Evolutionary conservation across 2,888 invertebrate species (phyloP).

Genomic region (Coelogynopora nodosa): DNA sequence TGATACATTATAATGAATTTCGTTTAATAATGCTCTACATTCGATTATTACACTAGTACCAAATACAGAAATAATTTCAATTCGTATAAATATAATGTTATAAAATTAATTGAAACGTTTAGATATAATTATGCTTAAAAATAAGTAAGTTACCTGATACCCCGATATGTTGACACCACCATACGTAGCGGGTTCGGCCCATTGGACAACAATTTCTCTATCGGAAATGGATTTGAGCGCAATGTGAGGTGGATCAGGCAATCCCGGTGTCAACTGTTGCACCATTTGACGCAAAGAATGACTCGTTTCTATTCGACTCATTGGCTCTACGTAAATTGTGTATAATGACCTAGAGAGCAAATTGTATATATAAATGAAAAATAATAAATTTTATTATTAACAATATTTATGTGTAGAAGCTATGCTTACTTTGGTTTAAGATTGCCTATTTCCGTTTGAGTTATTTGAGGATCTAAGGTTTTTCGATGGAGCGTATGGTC

Average conservation of each 20-base stretch:
- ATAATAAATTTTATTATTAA: no score
- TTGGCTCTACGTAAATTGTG: constrained; percentile 56
- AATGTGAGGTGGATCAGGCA: constrained; percentile 59
- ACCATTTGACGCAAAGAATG: constrained; percentile 54
- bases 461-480: constrained; percentile 52
- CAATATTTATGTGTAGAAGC: background rate
- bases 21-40: no score
- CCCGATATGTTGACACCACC: constrained; percentile 57
- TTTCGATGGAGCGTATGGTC: constrained; percentile 56
- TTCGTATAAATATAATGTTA: no score
- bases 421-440: constrained; percentile 40
- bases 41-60: no score
- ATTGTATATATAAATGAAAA: no score
- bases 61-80: no score
- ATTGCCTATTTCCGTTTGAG: background rate
- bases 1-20: no score
- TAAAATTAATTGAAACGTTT: no score
- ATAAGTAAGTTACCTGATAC: constrained; percentile 54
- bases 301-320: constrained; percentile 54
- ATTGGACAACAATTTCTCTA: constrained; percentile 59
- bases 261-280: constrained; percentile 59
- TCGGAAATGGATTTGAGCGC: constrained; percentile 55
- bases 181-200: constrained; percentile 60
- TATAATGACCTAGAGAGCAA: constrained; percentile 58
- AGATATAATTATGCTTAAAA: no score